Percentiles rank a stretch among this genome's conserved stretches.
Evolutionary conservation across 37 sponge, comb jelly and placozoan genomes (phyloP).

Genomic region (Chondrilla cf. caribensis): DNA sequence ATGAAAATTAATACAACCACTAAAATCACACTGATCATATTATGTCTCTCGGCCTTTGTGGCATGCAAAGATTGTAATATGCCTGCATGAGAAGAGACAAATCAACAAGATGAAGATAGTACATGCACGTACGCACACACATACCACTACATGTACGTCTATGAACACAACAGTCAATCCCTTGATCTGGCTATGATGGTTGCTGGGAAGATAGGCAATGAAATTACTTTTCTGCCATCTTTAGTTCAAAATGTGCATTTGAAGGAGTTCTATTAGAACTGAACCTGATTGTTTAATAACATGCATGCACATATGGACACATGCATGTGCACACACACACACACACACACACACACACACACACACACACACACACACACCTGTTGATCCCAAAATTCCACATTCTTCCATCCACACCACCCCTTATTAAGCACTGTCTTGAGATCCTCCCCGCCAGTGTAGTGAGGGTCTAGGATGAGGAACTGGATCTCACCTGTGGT

Average conservation of each 20-base stretch:
- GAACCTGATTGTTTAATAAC: too few relatives aligned
- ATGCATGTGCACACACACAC: background rate
- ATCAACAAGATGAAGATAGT: background rate
- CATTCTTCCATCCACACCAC: constrained; percentile 95
- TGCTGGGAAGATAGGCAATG: too few relatives aligned
- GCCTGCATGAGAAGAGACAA: constrained; percentile 41
- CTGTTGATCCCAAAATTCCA: constrained; percentile 87
- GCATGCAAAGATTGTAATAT: constrained; percentile 95
- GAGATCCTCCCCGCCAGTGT: constrained; percentile 91
- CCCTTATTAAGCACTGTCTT: constrained; percentile 77
- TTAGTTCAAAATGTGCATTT: background rate
- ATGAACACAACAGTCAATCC: too few relatives aligned
- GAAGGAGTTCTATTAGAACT: background rate
- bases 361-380: constrained; percentile 19
- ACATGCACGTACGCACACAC: too few relatives aligned
- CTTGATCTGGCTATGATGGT: too few relatives aligned
- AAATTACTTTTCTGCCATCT: too few relatives aligned
- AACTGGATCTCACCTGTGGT: constrained; percentile 80
- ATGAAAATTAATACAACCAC: too few relatives aligned
- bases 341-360: constrained; percentile 2
- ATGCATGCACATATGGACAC: background rate
- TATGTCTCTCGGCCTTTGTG: constrained; percentile 54
- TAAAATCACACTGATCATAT: too few relatives aligned
- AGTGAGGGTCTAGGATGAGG: constrained; percentile 96
- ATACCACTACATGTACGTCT: too few relatives aligned